phyloP scores from a whole-genome alignment of 2,797 vertebrate species.

The Paguma larvata region DNA sequence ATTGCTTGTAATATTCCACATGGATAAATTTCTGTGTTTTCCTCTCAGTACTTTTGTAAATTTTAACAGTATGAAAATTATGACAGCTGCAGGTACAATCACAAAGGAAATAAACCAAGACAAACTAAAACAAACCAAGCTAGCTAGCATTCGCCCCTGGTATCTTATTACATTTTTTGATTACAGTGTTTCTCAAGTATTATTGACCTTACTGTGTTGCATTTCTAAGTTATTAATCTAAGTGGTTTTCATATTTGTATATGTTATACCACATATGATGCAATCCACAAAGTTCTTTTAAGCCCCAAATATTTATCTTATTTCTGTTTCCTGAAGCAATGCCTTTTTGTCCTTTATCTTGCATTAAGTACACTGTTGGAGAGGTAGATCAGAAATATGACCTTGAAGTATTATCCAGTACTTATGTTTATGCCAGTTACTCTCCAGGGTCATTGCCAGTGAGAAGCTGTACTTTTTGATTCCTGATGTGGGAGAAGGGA shows the following conservation, averaged over 20 bases:
- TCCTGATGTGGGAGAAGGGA: neutral
- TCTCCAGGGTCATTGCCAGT: neutral
- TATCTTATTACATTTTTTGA: neutral
- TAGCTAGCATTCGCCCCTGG: neutral
- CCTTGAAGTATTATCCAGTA: neutral
- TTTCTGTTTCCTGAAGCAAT: neutral
- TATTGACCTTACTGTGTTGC: neutral
- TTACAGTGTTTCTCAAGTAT: slow-evolving; percentile 1
- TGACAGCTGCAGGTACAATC: neutral
- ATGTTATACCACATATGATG: neutral
- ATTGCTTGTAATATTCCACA: slow-evolving; percentile 42
- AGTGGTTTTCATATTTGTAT: neutral
- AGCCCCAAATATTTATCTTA: neutral
- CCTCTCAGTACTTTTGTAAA: neutral
- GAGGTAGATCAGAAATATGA: neutral
- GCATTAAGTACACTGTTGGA: neutral
- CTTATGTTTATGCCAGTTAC: neutral
- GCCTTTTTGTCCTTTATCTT: neutral
- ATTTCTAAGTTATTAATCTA: slow-evolving; percentile 18
- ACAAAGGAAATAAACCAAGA: neutral
- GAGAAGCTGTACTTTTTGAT: neutral
- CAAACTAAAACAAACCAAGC: neutral
- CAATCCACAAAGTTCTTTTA: neutral
- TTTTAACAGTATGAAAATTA: neutral
- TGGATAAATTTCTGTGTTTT: slow-evolving; percentile 4